Evolutionary conservation across 2,797 vertebrate species (phyloP).

Genomic region (Florisuga fusca): DNA sequence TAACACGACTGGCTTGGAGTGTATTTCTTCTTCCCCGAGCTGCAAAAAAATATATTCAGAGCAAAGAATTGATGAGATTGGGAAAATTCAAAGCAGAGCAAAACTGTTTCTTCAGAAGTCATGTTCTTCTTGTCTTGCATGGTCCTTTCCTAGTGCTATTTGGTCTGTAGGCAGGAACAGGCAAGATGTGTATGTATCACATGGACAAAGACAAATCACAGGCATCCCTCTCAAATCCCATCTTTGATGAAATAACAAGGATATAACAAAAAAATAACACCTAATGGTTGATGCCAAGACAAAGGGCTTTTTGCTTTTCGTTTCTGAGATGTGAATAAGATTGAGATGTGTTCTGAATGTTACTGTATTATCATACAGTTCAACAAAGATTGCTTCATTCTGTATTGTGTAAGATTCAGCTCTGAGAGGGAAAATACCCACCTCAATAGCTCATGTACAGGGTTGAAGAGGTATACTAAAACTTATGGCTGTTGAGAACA

Average conservation of each 20-base stretch:
- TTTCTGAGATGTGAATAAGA: constrained; percentile 40
- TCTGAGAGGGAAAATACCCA: constrained; percentile 36
- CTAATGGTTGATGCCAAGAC: constrained; percentile 6
- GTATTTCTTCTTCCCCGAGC: constrained; percentile 56
- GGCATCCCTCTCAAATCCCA: background rate
- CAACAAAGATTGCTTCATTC: constrained; percentile 18
- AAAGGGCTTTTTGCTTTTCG: constrained; percentile 36
- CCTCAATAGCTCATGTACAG: constrained; percentile 3
- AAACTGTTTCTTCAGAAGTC: constrained; percentile 47
- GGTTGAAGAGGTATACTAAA: constrained; percentile 13
- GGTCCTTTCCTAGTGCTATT: background rate
- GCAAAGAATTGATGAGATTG: constrained; percentile 55
- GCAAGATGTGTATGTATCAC: background rate
- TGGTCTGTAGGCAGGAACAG: background rate
- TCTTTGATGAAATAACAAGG: background rate
- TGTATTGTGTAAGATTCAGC: background rate
- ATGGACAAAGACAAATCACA: background rate
- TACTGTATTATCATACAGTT: background rate
- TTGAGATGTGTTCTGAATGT: constrained; percentile 36
- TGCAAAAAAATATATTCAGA: constrained; percentile 66
- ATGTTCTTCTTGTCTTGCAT: constrained; percentile 14
- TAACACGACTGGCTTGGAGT: constrained; percentile 62
- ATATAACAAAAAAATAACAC: background rate
- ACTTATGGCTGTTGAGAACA: background rate
- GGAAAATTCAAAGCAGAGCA: constrained; percentile 26